phyloP scores from a whole-genome alignment of 1,140 invertebrate genomes.

The Drosophila sucinea region DNA sequence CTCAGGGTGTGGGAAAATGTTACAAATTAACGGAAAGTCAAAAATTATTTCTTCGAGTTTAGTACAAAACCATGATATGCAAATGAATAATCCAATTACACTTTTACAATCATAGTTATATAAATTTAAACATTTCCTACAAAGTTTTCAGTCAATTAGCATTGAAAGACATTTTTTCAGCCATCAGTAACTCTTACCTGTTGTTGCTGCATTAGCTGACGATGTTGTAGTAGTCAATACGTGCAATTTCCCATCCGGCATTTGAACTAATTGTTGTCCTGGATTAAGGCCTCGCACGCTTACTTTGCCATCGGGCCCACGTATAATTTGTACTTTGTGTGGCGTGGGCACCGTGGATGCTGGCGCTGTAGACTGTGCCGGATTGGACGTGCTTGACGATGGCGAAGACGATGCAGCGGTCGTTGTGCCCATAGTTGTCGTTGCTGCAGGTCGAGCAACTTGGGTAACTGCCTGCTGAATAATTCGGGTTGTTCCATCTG shows the following conservation, averaged over 20 bases:
- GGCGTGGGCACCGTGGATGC: conserved; percentile 85
- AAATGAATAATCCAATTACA: too few species aligned
- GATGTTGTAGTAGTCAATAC: conserved; percentile 87
- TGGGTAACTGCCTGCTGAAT: conserved; percentile 85
- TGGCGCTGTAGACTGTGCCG: conserved; percentile 28
- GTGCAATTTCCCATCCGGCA: conserved; percentile 96
- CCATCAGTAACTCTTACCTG: conserved; percentile 41
- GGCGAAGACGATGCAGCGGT: conserved; percentile 59
- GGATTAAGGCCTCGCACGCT: conserved; percentile 95
- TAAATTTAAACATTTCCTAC: neutral
- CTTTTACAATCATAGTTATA: neutral
- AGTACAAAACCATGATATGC: too few species aligned
- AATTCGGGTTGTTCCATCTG: conserved; percentile 90
- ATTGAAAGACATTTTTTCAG: too few species aligned
- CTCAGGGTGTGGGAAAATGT: neutral
- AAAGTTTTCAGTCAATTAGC: neutral
- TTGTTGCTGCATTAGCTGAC: conserved; percentile 69
- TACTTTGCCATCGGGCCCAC: conserved; percentile 94
- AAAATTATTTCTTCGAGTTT: neutral
- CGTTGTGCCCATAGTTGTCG: conserved; percentile 48
- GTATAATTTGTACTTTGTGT: conserved; percentile 95
- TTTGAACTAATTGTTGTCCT: conserved; percentile 96
- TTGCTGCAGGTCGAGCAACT: conserved; percentile 36
- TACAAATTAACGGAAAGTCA: neutral
- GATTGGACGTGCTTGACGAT: conserved; percentile 28